Percentiles rank a stretch among this genome's conserved stretches.
Conservation (phyloP, 2,797 vertebrate genomes). For the Scyliorhinus canicula region DNA sequence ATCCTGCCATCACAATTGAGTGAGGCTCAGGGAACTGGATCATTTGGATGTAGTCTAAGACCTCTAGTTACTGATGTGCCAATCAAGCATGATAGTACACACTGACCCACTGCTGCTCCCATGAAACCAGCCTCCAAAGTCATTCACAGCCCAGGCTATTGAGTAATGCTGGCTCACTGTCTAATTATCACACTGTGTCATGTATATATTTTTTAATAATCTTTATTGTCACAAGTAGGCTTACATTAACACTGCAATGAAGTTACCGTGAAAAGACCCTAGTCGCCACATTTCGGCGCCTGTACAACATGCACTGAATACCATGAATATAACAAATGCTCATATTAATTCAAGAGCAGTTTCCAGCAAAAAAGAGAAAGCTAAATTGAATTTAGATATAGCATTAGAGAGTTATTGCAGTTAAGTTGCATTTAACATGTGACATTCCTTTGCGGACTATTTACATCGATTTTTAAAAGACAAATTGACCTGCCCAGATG, state of each 20-base stretch:
- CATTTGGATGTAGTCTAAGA: not conserved
- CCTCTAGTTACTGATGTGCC: no score
- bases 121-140: not conserved
- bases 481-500: not conserved
- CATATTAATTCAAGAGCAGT: not conserved
- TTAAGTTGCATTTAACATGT: not conserved
- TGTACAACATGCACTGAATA: not conserved
- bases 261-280: no score
- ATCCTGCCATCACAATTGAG: not conserved
- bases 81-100: not conserved
- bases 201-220: no score
- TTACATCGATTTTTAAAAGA: not conserved
- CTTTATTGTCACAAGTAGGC: no score
- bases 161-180: not conserved
- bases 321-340: not conserved
- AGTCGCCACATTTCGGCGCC: no score
- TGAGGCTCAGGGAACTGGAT: not conserved
- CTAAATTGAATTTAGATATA: not conserved
- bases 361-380: not conserved
- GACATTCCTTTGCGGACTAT: not conserved
- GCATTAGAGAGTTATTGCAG: not conserved
- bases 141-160: not conserved
- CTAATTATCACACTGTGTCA: not conserved
- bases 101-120: not conserved
- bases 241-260: no score